Evolutionary conservation across 2,888 invertebrate species (phyloP).

Genomic region (Habroteleia sp.): DNA sequence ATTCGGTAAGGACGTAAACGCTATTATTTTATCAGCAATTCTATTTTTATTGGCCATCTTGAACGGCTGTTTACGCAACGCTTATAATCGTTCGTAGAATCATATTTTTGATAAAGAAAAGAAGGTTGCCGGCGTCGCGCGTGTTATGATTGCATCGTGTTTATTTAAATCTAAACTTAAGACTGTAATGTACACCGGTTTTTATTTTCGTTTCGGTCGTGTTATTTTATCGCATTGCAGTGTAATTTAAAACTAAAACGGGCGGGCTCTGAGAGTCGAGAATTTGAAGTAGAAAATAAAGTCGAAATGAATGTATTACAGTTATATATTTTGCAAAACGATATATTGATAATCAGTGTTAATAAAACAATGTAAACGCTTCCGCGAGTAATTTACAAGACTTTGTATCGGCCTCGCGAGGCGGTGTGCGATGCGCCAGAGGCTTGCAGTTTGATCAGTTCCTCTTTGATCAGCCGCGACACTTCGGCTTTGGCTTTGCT

Average conservation of each 20-base stretch:
- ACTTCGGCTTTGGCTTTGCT: slow-evolving; percentile 98
- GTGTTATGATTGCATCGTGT: slow-evolving; percentile 33
- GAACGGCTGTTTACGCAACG: neutral
- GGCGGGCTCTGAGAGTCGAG: too few species aligned
- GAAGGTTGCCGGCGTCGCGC: neutral
- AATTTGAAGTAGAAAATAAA: too few species aligned
- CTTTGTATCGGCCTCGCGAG: slow-evolving; percentile 97
- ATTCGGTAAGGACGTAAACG: slow-evolving; percentile 5
- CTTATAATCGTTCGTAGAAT: slow-evolving; percentile 30
- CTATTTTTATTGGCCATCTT: slow-evolving; percentile 11
- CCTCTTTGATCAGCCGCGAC: slow-evolving; percentile 98
- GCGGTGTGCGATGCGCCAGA: slow-evolving; percentile 90
- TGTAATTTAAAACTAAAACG: too few species aligned
- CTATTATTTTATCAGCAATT: too few species aligned
- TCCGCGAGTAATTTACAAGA: slow-evolving; percentile 84
- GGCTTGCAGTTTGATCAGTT: slow-evolving; percentile 94
- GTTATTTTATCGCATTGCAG: neutral
- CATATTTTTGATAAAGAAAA: slow-evolving; percentile 7
- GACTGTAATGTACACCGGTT: slow-evolving; percentile 6
- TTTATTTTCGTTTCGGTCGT: neutral
- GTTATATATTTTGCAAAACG: slow-evolving; percentile 41
- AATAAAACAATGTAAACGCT: slow-evolving; percentile 17
- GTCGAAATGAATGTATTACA: neutral
- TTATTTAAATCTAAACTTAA: neutral
- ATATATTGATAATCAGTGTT: slow-evolving; percentile 34